Percentiles rank a stretch among this genome's conserved stretches.
Evolutionary conservation across 92 coral and sea anemone species (phyloP).

Genomic region (Porites cylindrica): DNA sequence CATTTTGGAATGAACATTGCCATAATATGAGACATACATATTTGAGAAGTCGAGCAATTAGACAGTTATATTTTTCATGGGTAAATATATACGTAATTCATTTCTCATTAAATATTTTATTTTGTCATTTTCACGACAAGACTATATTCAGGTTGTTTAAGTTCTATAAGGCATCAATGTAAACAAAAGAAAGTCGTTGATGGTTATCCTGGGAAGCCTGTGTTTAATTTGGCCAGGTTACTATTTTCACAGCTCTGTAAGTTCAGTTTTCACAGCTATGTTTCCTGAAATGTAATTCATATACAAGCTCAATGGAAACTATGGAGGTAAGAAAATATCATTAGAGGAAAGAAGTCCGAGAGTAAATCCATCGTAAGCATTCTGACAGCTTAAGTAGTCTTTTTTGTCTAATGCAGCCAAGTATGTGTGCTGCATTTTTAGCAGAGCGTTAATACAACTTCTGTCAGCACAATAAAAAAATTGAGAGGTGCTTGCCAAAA

Average conservation of each 20-base stretch:
- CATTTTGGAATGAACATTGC: not conserved
- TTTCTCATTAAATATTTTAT: not conserved
- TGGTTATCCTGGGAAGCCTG: not conserved
- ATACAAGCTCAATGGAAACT: no score
- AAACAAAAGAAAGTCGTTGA: not conserved
- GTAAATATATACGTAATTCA: not conserved
- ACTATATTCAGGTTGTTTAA: not conserved
- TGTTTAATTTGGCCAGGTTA: not conserved
- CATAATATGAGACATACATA: not conserved
- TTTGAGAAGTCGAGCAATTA: not conserved
- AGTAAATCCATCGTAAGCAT: slow-evolving; percentile 43
- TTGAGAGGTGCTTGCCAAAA: slow-evolving; percentile 17
- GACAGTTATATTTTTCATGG: not conserved
- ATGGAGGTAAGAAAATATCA: no score
- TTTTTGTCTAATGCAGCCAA: not conserved
- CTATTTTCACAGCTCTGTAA: not conserved
- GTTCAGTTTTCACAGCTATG: no score
- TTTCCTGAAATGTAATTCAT: no score
- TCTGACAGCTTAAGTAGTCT: slow-evolving; percentile 7
- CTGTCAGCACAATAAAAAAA: slow-evolving; percentile 53
- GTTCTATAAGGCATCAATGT: not conserved
- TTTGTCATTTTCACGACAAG: not conserved
- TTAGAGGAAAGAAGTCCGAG: no score
- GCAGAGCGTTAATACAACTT: slow-evolving; percentile 50
- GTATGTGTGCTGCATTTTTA: slow-evolving; percentile 9